Evolutionary conservation across 2,113 vertebrate species (phyloP), one percentile per base, ranked within the genome.

Genomic region (Varanus salvator): DNA sequence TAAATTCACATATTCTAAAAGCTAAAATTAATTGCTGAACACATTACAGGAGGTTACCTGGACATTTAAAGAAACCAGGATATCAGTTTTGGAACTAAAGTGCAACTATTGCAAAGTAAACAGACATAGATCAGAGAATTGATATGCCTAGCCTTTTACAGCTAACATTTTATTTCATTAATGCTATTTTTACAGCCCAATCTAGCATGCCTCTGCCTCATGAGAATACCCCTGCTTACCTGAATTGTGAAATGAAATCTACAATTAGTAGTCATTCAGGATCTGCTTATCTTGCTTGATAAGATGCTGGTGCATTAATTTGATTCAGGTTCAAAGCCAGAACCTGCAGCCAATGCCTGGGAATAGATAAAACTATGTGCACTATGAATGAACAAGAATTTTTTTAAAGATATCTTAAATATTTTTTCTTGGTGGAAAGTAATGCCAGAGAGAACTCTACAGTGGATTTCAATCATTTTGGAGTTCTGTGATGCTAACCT

Each of bases 1-100:
- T 97, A 94, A 91, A 92, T 95, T 94, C 92, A 84, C 86, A 93
- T 86, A 88, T 91, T 92, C 91, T 95, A 94, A 96, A 94, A 96
- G 91, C 90, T 93, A 89, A 95, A 95, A 94, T 95, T 44, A 92
- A 97, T 96, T 92, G 94, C 87, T 85, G 75, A 89, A 86, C 87
- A 84, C 92, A 94, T 96, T 97, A 96, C 48, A 57, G 95, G 91
- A 54, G 94, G 87, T 94, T 95, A 92, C 89, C 87, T 76, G 88
- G 93, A 90, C 95, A 95, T 96, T 96, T 96, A 95, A 96, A 92
- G 83, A 87, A 90, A 95, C 91, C 88, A 92, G 76, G 92, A 93
- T 95, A 95, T 87, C 0, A 8, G 92, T 92, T 94, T 93, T 48
- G 95, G 95, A 95, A 93, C 75, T 87, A 77, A 92, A 91, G 78